A percentile compares a stretch with the other conserved stretches of the same genome.
Conservation (phyloP, 2,797 vertebrate species). For the Micrastur ruficollis region DNA sequence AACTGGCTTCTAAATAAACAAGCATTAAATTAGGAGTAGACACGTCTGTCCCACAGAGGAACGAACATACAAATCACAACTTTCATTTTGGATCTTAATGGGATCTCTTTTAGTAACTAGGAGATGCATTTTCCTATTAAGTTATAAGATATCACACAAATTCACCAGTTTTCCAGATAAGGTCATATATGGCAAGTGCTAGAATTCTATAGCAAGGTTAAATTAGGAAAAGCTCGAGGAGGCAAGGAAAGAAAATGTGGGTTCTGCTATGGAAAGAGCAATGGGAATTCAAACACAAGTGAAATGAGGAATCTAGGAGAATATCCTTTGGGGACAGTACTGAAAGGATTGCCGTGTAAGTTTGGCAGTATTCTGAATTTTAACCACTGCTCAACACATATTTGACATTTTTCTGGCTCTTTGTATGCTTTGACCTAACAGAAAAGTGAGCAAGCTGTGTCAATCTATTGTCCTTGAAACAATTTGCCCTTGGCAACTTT, state of each 20-base stretch:
- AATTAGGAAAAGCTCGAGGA: neutral
- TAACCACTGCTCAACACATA: neutral
- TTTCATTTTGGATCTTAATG: neutral
- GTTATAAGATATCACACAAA: neutral
- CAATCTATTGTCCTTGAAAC: neutral
- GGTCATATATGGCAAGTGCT: neutral
- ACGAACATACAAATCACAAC: neutral
- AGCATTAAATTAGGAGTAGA: neutral
- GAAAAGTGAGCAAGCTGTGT: neutral
- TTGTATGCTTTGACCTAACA: neutral
- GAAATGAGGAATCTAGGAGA: neutral
- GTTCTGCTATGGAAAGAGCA: neutral
- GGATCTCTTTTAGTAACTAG: neutral
- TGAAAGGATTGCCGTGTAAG: neutral
- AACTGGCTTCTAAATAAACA: neutral
- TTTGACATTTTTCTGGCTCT: neutral
- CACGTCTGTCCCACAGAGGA: neutral
- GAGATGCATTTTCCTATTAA: neutral
- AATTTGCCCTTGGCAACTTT: neutral
- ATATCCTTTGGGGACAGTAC: neutral
- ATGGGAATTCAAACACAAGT: neutral
- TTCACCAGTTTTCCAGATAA: neutral
- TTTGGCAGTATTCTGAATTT: constrained; percentile 11
- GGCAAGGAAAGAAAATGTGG: neutral
- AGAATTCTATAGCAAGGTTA: neutral